Base-by-base conservation (phyloP, 2,113 vertebrate species). In the Origma solitaria region DNA sequence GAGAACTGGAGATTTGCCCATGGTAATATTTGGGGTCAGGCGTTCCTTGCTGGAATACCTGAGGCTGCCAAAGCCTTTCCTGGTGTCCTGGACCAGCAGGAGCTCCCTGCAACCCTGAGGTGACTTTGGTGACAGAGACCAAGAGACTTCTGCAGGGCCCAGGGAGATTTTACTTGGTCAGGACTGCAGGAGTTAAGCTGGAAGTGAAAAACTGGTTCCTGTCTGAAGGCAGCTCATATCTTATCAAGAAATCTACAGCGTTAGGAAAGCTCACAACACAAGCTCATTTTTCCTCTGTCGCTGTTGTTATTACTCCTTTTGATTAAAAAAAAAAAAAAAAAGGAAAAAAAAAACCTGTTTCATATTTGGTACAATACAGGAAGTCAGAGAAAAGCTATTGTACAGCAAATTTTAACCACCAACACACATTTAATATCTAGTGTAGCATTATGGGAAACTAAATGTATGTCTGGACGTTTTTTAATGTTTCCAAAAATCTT, bases 391-490 rank as follows among this genome's bases (percentile, higher is more conserved):
- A 96, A 90, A 96, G 94, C 94, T 97, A 94, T 91, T 78, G 68
- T 94, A 97, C 97, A 97, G 95, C 89, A 88, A 68, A 92, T 94
- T 96, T 97, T 93, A 95, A 96, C 95, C 97, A 97, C 94, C 93
- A 94, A 94, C 93, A 96, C 96, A 97, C 97, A 98, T 96, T 97
- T 98, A 97, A 94, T 97, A 97, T 96, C 82, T 97, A 88, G 81
- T 95, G 81, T 77, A 95, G 94, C 86, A 64, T 86, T 82, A 96
- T 96, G 95, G 88, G 95, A 96, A 97, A 97, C 71, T 84, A 88
- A 98, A 96, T 56, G 38, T 58, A 91, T 49, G 92, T 96, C 79
- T 97, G 95, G 96, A 96, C 13, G 50, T 44, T 44, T 58, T 66
- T 70, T 78, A 91, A 96, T 81, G 95, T 77, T 92, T 97, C 95